phyloP scores from a whole-genome alignment of 2,797 vertebrate genomes.

The Mus caroli region DNA sequence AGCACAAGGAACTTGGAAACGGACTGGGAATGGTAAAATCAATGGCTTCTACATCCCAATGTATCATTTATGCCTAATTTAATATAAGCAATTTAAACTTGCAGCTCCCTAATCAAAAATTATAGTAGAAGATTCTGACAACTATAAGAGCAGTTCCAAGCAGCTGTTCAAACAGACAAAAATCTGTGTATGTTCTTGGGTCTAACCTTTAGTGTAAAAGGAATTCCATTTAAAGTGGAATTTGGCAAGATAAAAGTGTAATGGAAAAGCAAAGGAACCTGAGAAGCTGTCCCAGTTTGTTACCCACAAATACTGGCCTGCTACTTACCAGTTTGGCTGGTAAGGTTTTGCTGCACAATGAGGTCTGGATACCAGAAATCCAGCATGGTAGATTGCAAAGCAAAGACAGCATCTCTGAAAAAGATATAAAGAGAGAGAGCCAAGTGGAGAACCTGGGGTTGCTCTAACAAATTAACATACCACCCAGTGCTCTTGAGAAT shows the following conservation, averaged over 20 bases:
- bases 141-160: neutral
- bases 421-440: neutral
- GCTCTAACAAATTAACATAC: slow-evolving; percentile 33
- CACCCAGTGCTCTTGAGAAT: neutral
- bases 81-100: slow-evolving; percentile 67
- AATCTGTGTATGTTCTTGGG: slow-evolving; percentile 14
- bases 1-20: slow-evolving; percentile 61
- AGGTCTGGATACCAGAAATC: neutral
- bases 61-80: slow-evolving; percentile 68
- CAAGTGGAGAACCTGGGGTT: neutral
- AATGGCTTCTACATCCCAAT: neutral
- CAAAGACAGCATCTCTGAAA: neutral
- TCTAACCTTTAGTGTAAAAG: slow-evolving; percentile 55
- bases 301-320: slow-evolving; percentile 32
- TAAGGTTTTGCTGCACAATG: neutral
- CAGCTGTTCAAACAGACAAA: slow-evolving; percentile 61
- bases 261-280: slow-evolving; percentile 46
- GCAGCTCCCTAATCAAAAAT: slow-evolving; percentile 14
- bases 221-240: slow-evolving; percentile 63
- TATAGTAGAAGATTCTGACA: slow-evolving; percentile 11
- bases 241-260: slow-evolving; percentile 41
- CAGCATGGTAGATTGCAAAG: neutral
- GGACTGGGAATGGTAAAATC: slow-evolving; percentile 59
- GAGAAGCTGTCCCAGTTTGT: slow-evolving; percentile 53
- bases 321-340: slow-evolving; percentile 14